A percentile compares a stretch with the other conserved stretches of the same genome.
phyloP scores from a whole-genome alignment of 2,888 invertebrate genomes.

The Loripinus fragilis region DNA sequence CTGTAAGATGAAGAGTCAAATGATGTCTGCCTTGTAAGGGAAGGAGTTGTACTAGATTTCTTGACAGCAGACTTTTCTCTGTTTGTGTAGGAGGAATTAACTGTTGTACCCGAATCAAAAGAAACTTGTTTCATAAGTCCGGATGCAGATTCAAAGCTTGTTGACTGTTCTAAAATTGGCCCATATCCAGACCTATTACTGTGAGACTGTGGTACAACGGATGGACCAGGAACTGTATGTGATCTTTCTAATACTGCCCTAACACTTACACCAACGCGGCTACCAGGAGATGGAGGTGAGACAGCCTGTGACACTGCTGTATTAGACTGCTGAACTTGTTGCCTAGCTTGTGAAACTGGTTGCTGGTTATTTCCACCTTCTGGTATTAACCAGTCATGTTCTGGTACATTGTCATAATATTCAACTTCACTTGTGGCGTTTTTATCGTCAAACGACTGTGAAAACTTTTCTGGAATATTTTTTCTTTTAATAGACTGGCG shows the following conservation, averaged over 20 bases:
- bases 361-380: slow-evolving; percentile 41
- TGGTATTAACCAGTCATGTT: slow-evolving; percentile 38
- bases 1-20: slow-evolving; percentile 56
- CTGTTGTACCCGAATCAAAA: slow-evolving; percentile 18
- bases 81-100: slow-evolving; percentile 12
- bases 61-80: slow-evolving; percentile 37
- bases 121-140: slow-evolving; percentile 14
- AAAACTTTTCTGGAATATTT: slow-evolving; percentile 21
- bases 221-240: slow-evolving; percentile 41
- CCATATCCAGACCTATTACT: slow-evolving; percentile 30
- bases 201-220: slow-evolving; percentile 52
- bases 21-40: slow-evolving; percentile 53
- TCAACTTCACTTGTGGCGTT: slow-evolving; percentile 38
- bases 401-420: slow-evolving; percentile 54
- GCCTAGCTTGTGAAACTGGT: slow-evolving; percentile 40
- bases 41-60: slow-evolving; percentile 59
- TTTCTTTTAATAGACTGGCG: slow-evolving; percentile 55
- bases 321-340: neutral
- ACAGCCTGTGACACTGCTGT: neutral
- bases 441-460: neutral
- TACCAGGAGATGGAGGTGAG: neutral
- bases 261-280: neutral
- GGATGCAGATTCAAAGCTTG: slow-evolving; percentile 43
- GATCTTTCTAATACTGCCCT: slow-evolving; percentile 37
- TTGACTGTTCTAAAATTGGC: slow-evolving; percentile 45